These are phyloP conservation scores for Elachura formosa DNA, from an alignment of 2,113 vertebrate genomes.

Conservation along the genomic window DNA sequence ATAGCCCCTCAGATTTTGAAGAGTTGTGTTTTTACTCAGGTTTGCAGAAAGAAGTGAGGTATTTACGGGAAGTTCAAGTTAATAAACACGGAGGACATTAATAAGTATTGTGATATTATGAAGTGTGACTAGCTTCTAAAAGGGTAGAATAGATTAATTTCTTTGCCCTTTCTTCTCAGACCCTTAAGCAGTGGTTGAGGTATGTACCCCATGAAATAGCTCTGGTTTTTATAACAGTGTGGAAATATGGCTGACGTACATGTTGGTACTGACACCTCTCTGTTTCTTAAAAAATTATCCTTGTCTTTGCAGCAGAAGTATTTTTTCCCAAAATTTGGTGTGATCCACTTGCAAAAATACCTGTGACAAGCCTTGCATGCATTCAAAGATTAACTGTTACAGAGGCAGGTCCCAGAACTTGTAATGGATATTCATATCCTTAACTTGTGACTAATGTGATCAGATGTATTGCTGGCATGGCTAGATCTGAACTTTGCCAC, in stretches of 20 bases:
- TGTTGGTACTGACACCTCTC: background rate
- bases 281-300: background rate
- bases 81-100: background rate
- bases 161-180: background rate
- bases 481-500: background rate
- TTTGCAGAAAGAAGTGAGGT: background rate
- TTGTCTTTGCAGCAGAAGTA: background rate
- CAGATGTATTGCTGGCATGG: background rate
- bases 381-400: background rate
- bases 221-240: background rate
- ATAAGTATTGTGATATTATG: background rate
- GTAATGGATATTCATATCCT: background rate
- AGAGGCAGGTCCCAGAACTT: background rate
- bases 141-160: background rate
- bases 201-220: background rate
- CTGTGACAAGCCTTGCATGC: background rate
- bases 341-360: background rate
- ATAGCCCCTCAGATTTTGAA: background rate
- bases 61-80: background rate
- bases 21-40: background rate
- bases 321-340: background rate
- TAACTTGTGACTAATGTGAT: fast-evolving
- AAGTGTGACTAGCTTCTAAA: background rate
- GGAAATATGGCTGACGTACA: background rate
- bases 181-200: background rate